Percentiles rank a stretch among this genome's conserved stretches.
Conservation (phyloP, 1,140 invertebrate species). For the Euborellia annulipes region DNA sequence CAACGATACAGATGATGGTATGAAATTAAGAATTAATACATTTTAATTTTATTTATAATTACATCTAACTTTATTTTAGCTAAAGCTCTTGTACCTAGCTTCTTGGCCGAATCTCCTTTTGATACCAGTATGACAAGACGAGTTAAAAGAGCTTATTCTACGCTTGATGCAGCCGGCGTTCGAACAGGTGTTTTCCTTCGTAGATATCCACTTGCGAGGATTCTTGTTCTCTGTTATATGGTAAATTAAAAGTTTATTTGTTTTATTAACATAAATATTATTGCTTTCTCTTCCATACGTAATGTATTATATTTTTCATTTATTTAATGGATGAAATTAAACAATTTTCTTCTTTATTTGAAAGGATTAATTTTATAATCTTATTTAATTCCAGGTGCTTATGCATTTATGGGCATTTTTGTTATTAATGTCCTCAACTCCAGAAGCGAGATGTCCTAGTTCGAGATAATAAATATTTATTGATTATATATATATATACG, state of each 20-base stretch:
- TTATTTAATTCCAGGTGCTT: conserved; percentile 34
- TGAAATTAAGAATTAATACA: conserved; percentile 3
- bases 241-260: conserved; percentile 25
- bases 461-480: background rate
- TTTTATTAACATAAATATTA: background rate
- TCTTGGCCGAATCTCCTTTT: conserved; percentile 58
- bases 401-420: conserved; percentile 56
- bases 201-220: conserved; percentile 61
- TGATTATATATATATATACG: too few relatives aligned
- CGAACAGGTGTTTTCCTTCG: conserved; percentile 62
- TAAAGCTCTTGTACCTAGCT: conserved; percentile 49
- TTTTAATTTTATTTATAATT: conserved; percentile 20
- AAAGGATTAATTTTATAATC: conserved; percentile 11
- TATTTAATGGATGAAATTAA: conserved; percentile 6
- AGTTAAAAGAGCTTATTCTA: conserved; percentile 64
- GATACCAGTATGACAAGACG: conserved; percentile 59
- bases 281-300: background rate
- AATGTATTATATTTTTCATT: conserved; percentile 7
- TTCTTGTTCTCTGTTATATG: conserved; percentile 62
- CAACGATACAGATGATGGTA: too few relatives aligned
- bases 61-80: too few relatives aligned
- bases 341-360: conserved; percentile 6
- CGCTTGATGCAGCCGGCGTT: conserved; percentile 58
- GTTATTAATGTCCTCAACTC: conserved; percentile 49
- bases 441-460: conserved; percentile 37